Evolutionary conservation across 2,113 vertebrate genomes (phyloP).

Genomic region (Corythornis vintsioides): DNA sequence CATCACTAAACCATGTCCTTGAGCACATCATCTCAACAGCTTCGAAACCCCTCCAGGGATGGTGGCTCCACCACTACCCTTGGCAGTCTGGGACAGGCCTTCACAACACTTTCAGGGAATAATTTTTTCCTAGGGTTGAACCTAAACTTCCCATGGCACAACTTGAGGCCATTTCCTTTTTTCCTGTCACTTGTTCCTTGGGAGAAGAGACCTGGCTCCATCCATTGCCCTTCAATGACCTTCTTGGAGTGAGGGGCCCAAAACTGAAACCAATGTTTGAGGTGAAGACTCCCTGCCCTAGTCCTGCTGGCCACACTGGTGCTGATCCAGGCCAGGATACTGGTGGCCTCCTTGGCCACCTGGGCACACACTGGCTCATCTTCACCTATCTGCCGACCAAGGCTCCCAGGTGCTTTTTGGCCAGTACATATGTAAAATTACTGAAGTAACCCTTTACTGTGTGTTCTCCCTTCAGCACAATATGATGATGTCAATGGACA

Average conservation of each 20-base stretch:
- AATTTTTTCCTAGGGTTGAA: neutral
- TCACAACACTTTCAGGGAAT: neutral
- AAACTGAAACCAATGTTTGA: neutral
- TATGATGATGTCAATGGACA: constrained; percentile 81
- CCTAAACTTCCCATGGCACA: neutral
- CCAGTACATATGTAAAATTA: neutral
- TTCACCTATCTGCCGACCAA: neutral
- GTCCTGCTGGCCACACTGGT: neutral
- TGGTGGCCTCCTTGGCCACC: neutral
- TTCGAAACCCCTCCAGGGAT: neutral
- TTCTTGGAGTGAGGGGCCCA: neutral
- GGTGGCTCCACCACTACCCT: neutral
- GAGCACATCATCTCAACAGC: neutral
- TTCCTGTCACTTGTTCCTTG: neutral
- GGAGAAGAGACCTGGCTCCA: neutral
- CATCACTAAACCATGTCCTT: neutral
- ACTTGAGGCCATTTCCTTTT: neutral
- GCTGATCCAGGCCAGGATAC: neutral
- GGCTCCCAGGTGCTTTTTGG: neutral
- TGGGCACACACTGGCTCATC: neutral
- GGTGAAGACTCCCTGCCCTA: neutral
- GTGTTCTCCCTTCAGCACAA: constrained; percentile 75
- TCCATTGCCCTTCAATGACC: neutral
- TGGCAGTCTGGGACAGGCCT: neutral
- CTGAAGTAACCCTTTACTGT: neutral